These are phyloP conservation scores for Aurelia aurita DNA, from an alignment of 30 jellyfish, hydroid and myxozoan species.

Conservation along the genomic window DNA sequence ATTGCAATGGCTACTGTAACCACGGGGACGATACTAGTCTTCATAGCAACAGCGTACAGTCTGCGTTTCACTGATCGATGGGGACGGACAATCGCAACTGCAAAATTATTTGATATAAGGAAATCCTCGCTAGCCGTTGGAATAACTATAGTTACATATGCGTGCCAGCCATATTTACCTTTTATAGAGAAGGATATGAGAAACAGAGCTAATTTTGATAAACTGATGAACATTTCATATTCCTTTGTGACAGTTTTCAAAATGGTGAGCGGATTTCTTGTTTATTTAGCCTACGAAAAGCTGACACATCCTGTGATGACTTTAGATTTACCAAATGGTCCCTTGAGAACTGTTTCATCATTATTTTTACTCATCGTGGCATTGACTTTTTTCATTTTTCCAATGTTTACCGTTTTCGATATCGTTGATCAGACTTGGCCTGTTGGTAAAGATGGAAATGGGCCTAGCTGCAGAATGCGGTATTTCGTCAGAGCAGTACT, in stretches of 20 bases:
- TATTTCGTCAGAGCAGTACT: constrained; percentile 46
- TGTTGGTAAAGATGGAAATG: background rate
- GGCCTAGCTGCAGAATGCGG: constrained; percentile 5
- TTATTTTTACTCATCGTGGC: constrained; percentile 70
- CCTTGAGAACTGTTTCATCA: constrained; percentile 52
- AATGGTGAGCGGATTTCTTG: constrained; percentile 76
- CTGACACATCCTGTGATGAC: constrained; percentile 76
- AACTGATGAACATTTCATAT: constrained; percentile 72
- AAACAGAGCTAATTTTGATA: constrained; percentile 52
- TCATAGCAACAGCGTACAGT: constrained; percentile 47
- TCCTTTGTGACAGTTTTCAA: constrained; percentile 64
- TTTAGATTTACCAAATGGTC: constrained; percentile 77
- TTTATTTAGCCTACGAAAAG: constrained; percentile 73
- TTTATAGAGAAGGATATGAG: constrained; percentile 82
- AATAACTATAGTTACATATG: constrained; percentile 75
- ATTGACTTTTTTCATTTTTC: constrained; percentile 75
- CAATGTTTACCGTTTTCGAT: constrained; percentile 84
- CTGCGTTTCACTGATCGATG: constrained; percentile 31
- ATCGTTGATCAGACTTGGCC: constrained; percentile 82
- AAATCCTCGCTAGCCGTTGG: constrained; percentile 69
- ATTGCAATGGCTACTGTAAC: constrained; percentile 55
- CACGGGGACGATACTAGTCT: constrained; percentile 16
- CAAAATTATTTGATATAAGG: constrained; percentile 14
- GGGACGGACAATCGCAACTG: constrained; percentile 39
- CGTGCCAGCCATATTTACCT: constrained; percentile 86